Base-by-base conservation (phyloP, 2,797 vertebrate species). In the Bovichtus diacanthus region DNA sequence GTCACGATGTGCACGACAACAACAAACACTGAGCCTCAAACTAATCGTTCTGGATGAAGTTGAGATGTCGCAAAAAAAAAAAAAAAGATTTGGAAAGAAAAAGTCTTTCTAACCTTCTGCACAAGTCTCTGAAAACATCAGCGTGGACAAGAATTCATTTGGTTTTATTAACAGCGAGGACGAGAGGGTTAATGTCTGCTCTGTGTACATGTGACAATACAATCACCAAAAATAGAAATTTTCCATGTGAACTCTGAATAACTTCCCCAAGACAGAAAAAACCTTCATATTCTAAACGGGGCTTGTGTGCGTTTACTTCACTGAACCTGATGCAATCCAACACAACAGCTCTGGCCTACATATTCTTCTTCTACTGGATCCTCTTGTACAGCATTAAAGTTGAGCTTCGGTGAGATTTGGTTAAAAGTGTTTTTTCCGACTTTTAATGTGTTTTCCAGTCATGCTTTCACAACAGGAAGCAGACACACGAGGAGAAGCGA, bases 331-430 rank as follows among this genome's bases (percentile, higher is more conserved):
- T 19, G 77, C 65, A 68, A 85, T 59, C 47, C 55, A 34, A 55
- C 66, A 78, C 76, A 78, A 71, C 64, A 75, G 69, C 76, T 71
- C 81, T 80, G 66, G 58, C 76, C 63, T 46, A 44, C 53, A 80
- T 72, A 66, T 71, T 59, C 70, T 13, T 9, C 50, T 29, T 34
- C 31, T 34, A 9, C 9, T 9, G 31, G 31, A 9, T 34, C 31
- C 31, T 34, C 31, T 7, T n/a, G n/a, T 34, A 31, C 31, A 34
- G 21, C 67, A 23, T 46, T 55, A 23, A 47, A 34, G 23, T 2
- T 15, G 13, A 46, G 46, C 68, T 74, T 38, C 34, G 31, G 16
- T 64, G 23, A 15, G 41, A 70, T 55, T 63, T 27, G 15, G 38
- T 61, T 23, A 47, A 23, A 55, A 70, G n/a, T 44, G 71, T 29